Base-by-base conservation (phyloP, 2,113 vertebrate genomes). In the Megaleporinus macrocephalus region DNA sequence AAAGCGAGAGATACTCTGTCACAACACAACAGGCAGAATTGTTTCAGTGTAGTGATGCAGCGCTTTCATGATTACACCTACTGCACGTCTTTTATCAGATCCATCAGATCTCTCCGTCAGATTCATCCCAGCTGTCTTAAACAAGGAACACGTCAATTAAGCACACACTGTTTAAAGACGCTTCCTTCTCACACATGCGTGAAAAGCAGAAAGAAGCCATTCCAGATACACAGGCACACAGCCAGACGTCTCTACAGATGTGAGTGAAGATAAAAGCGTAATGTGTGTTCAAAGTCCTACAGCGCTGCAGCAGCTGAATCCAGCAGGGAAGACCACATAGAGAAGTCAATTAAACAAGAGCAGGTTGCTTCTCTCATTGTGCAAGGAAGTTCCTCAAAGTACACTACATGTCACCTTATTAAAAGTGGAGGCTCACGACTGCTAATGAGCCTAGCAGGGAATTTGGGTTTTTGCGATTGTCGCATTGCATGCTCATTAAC, bases 151-250 rank as follows among this genome's bases (percentile, higher is more conserved):
- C 22, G 12, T 49, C 41, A 20, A 29, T 65, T 51, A 49, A 65
- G 13, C 27, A n/a, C 6, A 20, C 4, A 69, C 57, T 49, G 13
- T 44, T 73, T 72, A 26, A 66, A 83, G 27, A 53, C 0, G 10
- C 44, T 18, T 20, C 27, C 55, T 72, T 47, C 49, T 29, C 33
- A 66, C 22, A 30, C 70, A n/a, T 55, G 70, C 24, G 63, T 55
- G 18, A 63, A 6, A 95, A 55, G 93, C 75, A 82, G 95, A 95
- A 36, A 96, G 94, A 44, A 96, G 86, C 79, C 95, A 95, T 88
- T 96, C 96, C 81, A 96, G 88, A 79, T 93, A 95, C 83, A 94
- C 85, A 0, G 91, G 91, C 82, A 94, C 90, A 22, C 30, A 77
- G 33, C n/a, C 74, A 62, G 72, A 27, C 29, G 30, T 68, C 10